Conservation (phyloP, 2,888 invertebrate species). For the Panorpa germanica region DNA sequence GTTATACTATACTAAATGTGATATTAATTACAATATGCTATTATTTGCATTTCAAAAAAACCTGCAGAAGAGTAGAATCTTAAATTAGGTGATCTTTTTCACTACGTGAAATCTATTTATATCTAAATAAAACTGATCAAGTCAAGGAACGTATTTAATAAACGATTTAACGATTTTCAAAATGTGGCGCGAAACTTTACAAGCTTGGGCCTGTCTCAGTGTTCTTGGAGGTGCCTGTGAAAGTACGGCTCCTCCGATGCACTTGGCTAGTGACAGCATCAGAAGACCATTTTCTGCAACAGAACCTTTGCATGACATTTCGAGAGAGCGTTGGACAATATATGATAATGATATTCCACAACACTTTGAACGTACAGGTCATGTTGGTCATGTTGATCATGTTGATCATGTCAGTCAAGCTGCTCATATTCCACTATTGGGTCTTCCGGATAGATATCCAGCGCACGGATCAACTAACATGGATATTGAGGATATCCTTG, state of each 20-base stretch:
- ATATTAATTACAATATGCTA: too few relatives aligned
- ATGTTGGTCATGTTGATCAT: slow-evolving; percentile 4
- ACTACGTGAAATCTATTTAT: too few relatives aligned
- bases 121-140: too few relatives aligned
- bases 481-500: too few relatives aligned
- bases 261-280: slow-evolving; percentile 12
- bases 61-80: too few relatives aligned
- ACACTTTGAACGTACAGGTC: slow-evolving; percentile 5
- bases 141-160: too few relatives aligned
- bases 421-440: slow-evolving; percentile 10
- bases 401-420: slow-evolving; percentile 7
- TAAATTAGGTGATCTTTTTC: too few relatives aligned
- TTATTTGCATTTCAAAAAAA: too few relatives aligned
- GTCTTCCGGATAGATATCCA: slow-evolving; percentile 13
- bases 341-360: slow-evolving; percentile 7
- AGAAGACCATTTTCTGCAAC: slow-evolving; percentile 11
- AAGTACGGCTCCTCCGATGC: too few relatives aligned
- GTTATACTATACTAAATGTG: too few relatives aligned
- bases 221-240: slow-evolving; percentile 10
- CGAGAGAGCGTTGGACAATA: not conserved
- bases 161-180: too few relatives aligned
- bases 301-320: too few relatives aligned
- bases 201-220: slow-evolving; percentile 12
- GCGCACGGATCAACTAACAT: slow-evolving; percentile 15
- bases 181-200: slow-evolving; percentile 13